These are phyloP conservation scores for Pantherophis vulpinus DNA, from an alignment of 2,797 vertebrate genomes.

Conservation along the genomic window DNA sequence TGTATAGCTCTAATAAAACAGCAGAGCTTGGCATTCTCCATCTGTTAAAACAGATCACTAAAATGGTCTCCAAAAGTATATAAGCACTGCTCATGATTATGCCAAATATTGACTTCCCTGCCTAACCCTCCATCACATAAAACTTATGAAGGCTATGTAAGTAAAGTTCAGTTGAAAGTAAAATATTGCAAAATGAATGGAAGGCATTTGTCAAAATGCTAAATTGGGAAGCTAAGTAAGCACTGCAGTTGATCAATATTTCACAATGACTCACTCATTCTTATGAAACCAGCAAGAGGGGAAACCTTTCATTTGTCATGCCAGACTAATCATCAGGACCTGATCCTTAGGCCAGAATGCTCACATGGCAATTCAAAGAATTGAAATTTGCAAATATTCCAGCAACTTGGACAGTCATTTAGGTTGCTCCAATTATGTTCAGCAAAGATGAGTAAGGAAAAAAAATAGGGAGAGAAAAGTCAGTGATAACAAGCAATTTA, in stretches of 20 bases:
- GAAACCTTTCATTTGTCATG: slow-evolving; percentile 40
- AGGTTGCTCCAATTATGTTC: background rate
- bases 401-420: background rate
- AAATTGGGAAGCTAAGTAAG: slow-evolving; percentile 69
- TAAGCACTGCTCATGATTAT: slow-evolving; percentile 48
- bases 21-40: slow-evolving; percentile 24
- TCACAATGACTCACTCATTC: slow-evolving; percentile 67
- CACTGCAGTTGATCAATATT: slow-evolving; percentile 66
- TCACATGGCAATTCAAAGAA: background rate
- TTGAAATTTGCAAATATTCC: background rate
- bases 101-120: slow-evolving; percentile 66
- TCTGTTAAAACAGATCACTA: slow-evolving; percentile 55
- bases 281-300: slow-evolving; percentile 57
- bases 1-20: slow-evolving; percentile 43
- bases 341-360: background rate
- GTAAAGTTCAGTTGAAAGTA: slow-evolving; percentile 69
- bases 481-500: background rate
- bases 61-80: slow-evolving; percentile 48
- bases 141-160: slow-evolving; percentile 62
- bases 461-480: background rate
- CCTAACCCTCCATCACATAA: slow-evolving; percentile 61
- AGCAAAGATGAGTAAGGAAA: background rate
- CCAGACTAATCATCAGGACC: background rate
- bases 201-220: slow-evolving; percentile 71
- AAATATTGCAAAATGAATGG: slow-evolving; percentile 69